phyloP scores from a whole-genome alignment of 2,113 vertebrate genomes.

The Fregetta grallaria region DNA sequence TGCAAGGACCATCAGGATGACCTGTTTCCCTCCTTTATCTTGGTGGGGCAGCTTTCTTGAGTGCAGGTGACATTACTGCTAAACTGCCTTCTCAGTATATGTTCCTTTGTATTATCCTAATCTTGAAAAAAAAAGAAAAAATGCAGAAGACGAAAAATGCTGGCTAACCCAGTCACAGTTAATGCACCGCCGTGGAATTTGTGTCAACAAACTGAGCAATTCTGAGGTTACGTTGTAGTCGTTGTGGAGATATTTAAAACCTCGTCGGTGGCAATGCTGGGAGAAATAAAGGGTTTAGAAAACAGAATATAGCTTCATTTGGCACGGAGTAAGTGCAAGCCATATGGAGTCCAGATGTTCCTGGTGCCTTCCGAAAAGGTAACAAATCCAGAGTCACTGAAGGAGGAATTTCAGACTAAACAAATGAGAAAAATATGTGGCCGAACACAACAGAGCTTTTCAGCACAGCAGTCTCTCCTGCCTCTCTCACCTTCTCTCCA shows the following conservation, averaged over 20 bases:
- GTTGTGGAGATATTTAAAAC: slow-evolving; percentile 12
- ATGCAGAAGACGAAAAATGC: not conserved
- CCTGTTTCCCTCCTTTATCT: not conserved
- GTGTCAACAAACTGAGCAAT: slow-evolving; percentile 2
- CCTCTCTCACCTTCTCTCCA: not conserved
- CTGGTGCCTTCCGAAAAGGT: slow-evolving; percentile 14
- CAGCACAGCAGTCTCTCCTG: not conserved
- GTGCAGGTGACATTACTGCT: not conserved
- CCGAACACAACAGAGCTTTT: slow-evolving; percentile 46
- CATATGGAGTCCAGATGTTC: slow-evolving; percentile 77
- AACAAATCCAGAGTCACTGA: slow-evolving; percentile 40
- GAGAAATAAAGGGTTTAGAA: slow-evolving; percentile 19
- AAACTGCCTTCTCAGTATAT: not conserved
- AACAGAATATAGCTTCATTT: slow-evolving; percentile 20
- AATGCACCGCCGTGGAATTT: not conserved
- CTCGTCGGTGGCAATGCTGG: not conserved
- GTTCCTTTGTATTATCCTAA: not conserved
- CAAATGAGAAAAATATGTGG: slow-evolving; percentile 58
- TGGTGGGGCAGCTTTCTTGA: not conserved
- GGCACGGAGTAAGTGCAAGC: not conserved
- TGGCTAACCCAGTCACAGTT: not conserved
- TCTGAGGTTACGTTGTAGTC: not conserved
- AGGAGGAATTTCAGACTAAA: slow-evolving; percentile 74
- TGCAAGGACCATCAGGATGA: not conserved
- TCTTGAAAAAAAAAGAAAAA: not conserved